phyloP scores from a whole-genome alignment of 2,113 vertebrate genomes.

The Oplegnathus fasciatus region DNA sequence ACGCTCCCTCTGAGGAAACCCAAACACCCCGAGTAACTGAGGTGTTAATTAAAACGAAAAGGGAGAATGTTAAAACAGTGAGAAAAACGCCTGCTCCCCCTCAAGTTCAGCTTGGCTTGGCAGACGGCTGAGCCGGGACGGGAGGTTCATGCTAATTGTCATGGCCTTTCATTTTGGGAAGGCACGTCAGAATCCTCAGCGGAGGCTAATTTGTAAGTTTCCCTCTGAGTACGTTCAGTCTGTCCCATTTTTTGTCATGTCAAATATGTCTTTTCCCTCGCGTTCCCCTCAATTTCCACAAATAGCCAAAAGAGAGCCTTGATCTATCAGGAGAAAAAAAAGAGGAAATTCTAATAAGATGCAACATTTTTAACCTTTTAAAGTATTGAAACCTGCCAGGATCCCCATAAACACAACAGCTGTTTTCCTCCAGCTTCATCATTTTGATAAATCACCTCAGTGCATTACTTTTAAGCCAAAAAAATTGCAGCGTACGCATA shows the following conservation, averaged over 20 bases:
- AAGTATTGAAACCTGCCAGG: conserved; percentile 15
- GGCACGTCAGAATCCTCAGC: conserved; percentile 71
- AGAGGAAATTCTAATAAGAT: conserved; percentile 10
- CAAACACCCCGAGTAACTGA: conserved; percentile 74
- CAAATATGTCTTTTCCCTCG: conserved; percentile 37
- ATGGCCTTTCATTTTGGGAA: conserved; percentile 72
- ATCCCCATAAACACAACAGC: conserved; percentile 35
- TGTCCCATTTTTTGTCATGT: conserved; percentile 51
- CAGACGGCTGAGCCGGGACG: conserved; percentile 73
- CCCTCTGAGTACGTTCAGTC: conserved; percentile 65
- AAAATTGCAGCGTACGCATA: conserved; percentile 36
- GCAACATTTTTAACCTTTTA: conserved; percentile 28
- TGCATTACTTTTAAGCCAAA: conserved; percentile 25
- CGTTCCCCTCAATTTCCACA: conserved; percentile 8
- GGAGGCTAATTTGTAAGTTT: conserved; percentile 79
- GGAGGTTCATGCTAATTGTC: conserved; percentile 79
- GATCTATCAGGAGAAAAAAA: conserved; percentile 31
- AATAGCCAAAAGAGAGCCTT: conserved; percentile 50
- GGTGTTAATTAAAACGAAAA: conserved; percentile 84
- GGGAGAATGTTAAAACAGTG: conserved; percentile 68
- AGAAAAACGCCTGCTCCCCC: conserved; percentile 54
- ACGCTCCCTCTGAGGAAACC: conserved; percentile 66
- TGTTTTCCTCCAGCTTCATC: conserved; percentile 31
- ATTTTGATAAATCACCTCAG: conserved; percentile 64
- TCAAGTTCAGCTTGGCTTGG: conserved; percentile 71